Evolutionary conservation across 2,113 vertebrate species (phyloP), one percentile per base, ranked within the genome.

Genomic region (Apaloderma vittatum): DNA sequence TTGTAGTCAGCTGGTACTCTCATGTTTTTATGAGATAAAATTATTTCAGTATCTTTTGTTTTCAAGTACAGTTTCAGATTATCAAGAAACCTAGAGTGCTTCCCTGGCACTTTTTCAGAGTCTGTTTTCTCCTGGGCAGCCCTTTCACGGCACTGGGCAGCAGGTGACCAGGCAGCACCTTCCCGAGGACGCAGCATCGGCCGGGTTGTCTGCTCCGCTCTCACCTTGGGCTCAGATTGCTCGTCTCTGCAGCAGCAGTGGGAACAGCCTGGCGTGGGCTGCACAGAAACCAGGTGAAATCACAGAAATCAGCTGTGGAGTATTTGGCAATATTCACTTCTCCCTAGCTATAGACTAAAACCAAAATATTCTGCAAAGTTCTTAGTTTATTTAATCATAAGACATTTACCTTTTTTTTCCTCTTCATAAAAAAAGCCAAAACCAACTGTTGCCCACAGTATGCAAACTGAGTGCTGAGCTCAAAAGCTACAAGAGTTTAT

Each of bases 171-270:
- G 34, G 5, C 30, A 11, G 26, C 24, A 12, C 14, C 34, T 19
- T 63, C 17, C 43, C 72, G 51, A 32, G 45, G 21, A 15, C 30
- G 24, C 30, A 36, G 40, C 3, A 3, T 6, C 0, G 3, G 15
- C 3, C 1, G 3, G 16, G 52, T 9, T 0, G 1, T 29, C 36
- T 27, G 21, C 1, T 49, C 19, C 11, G 12, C 16, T 48, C 68
- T 16, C 0, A 0, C 22, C 32, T 30, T 12, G 7, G 4, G 55
- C 55, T 63, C 40, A 2, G 20, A 3, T n/a, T 36, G 34, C 36
- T 46, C 20, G 40, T 29, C 23, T 11, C 24, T 32, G 43, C 13
- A 1, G 7, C 6, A 9, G 40, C 0, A 0, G 14, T 5, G 27
- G 21, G n/a, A 18, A 26, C 23, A 23, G 20, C 11, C 18, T 20